Evolutionary conservation across 2,888 invertebrate species (phyloP), one percentile per base, ranked within the genome.

Genomic region (Cephus sareptanus): DNA sequence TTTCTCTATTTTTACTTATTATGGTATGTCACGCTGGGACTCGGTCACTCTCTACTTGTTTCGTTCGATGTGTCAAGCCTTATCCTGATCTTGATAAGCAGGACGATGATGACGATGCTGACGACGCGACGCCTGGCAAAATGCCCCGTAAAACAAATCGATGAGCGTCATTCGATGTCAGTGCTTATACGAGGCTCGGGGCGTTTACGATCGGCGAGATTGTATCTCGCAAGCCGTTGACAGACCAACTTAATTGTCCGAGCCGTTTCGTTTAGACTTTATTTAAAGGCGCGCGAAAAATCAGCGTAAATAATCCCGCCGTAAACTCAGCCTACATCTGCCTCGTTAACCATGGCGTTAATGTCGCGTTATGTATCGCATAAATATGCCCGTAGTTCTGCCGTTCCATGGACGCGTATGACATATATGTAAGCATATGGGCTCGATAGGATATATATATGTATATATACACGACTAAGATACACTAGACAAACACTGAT

Each of bases 81-180:
- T 56, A 56, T 56, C 56, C 56, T 56, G 23, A 56, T 56, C 56
- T 56, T 56, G 56, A 56, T 56, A 56, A 56, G 56, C 2, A 56
- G 23, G 56, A 23, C 56, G 56, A 56, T 56, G 56, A 56, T 56
- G 56, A 56, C 56, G 56, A 56, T 56, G 56, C 56, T 56, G 56
- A 56, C 56, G 56, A 56, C 56, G 56, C 56, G 56, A 56, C 56
- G 56, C 56, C 56, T 56, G 23, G 56, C 56, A 56, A 56, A 56
- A 56, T 56, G 56, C 71, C 82, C 83, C 83, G 83, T 87, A 84
- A 86, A 87, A 83, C 85, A 84, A 86, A 87, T 87, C 86, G 83
- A 87, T 83, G 81, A 83, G 77, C 70, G 79, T 83, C 81, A 77
- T 84, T 83, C 82, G 84, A 83, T 81, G 81, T 37, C 34, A 34